Evolutionary conservation across 92 coral and sea anemone genomes (phyloP).

Genomic region (Parazoanthus darwini): DNA sequence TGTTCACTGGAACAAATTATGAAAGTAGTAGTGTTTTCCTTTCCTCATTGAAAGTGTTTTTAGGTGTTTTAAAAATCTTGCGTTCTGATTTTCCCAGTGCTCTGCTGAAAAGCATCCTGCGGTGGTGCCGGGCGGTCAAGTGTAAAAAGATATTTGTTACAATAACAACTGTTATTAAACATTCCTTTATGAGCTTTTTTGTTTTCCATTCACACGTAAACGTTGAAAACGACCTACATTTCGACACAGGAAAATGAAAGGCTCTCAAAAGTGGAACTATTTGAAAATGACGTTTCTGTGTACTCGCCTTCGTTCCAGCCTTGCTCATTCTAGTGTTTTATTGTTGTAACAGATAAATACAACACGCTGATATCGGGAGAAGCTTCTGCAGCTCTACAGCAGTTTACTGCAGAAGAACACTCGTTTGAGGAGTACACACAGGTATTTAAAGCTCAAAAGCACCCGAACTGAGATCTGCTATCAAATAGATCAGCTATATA

Average conservation of each 20-base stretch:
- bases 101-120: too few relatives aligned
- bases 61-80: too few relatives aligned
- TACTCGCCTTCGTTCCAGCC: background rate
- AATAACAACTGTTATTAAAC: too few relatives aligned
- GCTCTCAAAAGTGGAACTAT: background rate
- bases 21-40: too few relatives aligned
- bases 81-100: too few relatives aligned
- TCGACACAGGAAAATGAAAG: too few relatives aligned
- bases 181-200: too few relatives aligned
- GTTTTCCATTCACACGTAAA: background rate
- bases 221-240: background rate
- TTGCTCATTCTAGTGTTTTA: background rate
- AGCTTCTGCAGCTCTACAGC: slow-evolving; percentile 66
- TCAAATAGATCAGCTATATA: background rate
- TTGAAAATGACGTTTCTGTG: background rate
- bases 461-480: background rate
- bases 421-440: slow-evolving; percentile 95
- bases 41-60: too few relatives aligned
- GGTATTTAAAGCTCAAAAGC: slow-evolving; percentile 41
- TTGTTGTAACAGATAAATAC: slow-evolving; percentile 72
- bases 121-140: too few relatives aligned
- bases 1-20: too few relatives aligned
- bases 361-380: slow-evolving; percentile 89
- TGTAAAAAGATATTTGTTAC: too few relatives aligned
- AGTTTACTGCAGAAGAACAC: slow-evolving; percentile 76